Conservation (phyloP, 2,888 invertebrate genomes). For the Operophtera brumata region DNA sequence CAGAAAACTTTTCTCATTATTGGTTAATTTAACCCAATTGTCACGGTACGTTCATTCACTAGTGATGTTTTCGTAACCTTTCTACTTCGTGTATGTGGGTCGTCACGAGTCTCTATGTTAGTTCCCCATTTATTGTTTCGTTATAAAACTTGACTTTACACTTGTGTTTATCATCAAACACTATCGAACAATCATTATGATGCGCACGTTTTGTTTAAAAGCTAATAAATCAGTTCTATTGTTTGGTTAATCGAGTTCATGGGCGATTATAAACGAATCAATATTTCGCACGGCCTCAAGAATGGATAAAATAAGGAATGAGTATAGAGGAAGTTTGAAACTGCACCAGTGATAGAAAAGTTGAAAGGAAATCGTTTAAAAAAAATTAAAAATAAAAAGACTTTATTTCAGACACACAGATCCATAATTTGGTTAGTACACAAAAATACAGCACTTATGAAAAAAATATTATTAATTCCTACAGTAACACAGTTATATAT, state of each 20-base stretch:
- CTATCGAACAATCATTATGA: conserved; percentile 18
- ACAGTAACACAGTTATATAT: too few relatives aligned
- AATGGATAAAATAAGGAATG: too few relatives aligned
- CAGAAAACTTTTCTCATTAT: conserved; percentile 35
- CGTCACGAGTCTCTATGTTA: conserved; percentile 64
- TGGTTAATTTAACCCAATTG: conserved; percentile 46
- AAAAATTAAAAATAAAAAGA: too few relatives aligned
- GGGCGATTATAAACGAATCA: conserved; percentile 49
- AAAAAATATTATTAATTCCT: too few relatives aligned
- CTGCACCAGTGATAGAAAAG: too few relatives aligned
- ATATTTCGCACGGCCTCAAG: conserved; percentile 59
- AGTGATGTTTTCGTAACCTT: conserved; percentile 55
- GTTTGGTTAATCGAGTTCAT: conserved; percentile 41
- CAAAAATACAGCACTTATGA: too few relatives aligned
- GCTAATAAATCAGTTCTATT: conserved; percentile 32
- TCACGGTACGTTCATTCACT: conserved; percentile 53
- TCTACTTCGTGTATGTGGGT: conserved; percentile 60
- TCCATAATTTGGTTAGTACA: conserved; percentile 40
- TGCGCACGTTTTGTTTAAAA: conserved; percentile 17
- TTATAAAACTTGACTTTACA: conserved; percentile 35
- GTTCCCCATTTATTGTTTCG: conserved; percentile 45
- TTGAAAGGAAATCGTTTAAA: too few relatives aligned
- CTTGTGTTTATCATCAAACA: conserved; percentile 15
- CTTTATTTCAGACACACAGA: too few relatives aligned
- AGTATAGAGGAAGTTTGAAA: too few relatives aligned